Evolutionary conservation across 2,797 vertebrate genomes (phyloP).

Genomic region (Sardinella longiceps): DNA sequence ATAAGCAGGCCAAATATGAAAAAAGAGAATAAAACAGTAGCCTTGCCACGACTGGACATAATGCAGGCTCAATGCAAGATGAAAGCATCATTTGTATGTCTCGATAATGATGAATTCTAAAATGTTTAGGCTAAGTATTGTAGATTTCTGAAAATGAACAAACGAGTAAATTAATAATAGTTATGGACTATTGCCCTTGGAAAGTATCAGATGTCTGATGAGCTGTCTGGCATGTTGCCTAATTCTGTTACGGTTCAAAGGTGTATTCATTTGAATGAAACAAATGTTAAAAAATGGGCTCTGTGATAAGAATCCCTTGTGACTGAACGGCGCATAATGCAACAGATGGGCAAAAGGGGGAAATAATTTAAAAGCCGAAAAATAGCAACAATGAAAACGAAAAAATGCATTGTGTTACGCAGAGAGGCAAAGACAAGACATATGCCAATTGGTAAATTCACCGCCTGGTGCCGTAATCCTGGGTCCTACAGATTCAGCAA

Average conservation of each 20-base stretch:
- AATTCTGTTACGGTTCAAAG: neutral
- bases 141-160: neutral
- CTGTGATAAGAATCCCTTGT: neutral
- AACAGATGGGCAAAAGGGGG: neutral
- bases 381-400: constrained; percentile 5
- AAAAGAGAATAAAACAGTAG: neutral
- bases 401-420: constrained; percentile 33
- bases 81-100: neutral
- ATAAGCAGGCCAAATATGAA: constrained; percentile 13
- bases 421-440: constrained; percentile 34
- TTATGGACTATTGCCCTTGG: neutral
- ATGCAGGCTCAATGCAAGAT: neutral
- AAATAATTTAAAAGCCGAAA: constrained; percentile 17
- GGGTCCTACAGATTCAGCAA: constrained; percentile 23
- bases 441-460: constrained; percentile 42
- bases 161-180: neutral
- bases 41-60: neutral
- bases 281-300: constrained; percentile 1
- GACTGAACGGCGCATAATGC: neutral
- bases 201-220: neutral
- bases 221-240: neutral
- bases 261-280: constrained; percentile 20
- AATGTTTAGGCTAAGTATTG: neutral
- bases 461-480: constrained; percentile 46
- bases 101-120: neutral